Base-by-base conservation (phyloP, 1,140 invertebrate genomes). In the Tetraneura akinire region DNA sequence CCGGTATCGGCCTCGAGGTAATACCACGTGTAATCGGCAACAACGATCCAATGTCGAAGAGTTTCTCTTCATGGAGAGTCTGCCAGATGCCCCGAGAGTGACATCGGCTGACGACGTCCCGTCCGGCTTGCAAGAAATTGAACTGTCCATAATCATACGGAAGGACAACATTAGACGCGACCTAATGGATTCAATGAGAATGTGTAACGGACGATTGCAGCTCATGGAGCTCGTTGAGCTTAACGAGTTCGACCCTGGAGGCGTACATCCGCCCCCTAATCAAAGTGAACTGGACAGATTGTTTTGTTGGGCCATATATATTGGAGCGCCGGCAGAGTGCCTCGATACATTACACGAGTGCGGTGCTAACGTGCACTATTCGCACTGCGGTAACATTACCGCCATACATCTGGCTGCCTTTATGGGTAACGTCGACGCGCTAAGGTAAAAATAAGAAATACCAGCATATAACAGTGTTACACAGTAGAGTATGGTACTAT, bases 391-490 rank as follows among this genome's bases (percentile, higher is more conserved):
- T 1, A 80, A 47, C 85, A 93, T 83, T 73, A 90, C 90, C 0
- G 90, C 91, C 6, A 83, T 94, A 32, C 92, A 94, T 84, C 86
- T 93, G 76, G 89, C 90, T n/a, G 90, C 92, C 4, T 94, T 93
- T 83, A 92, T 91, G 82, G 91, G 92, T 18, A 92, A 90, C 82
- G 84, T 90, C 45, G 88, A 90, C n/a, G 91, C 91, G 53, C 88
- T 91, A 11, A 78, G 74, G 74, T 78, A 78, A 11, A 37, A 37
- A 37, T 37, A 37, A n/a, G n/a, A n/a, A n/a, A n/a, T n/a, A n/a
- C n/a, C n/a, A n/a, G n/a, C n/a, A n/a, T n/a, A n/a, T n/a, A n/a
- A n/a, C n/a, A n/a, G n/a, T n/a, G n/a, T n/a, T n/a, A n/a, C n/a
- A n/a, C n/a, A n/a, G n/a, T n/a, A n/a, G n/a, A n/a, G n/a, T n/a